These are phyloP conservation scores for Aspidiotus rigidus DNA, from an alignment of 2,888 invertebrate genomes.

Conservation along the genomic window DNA sequence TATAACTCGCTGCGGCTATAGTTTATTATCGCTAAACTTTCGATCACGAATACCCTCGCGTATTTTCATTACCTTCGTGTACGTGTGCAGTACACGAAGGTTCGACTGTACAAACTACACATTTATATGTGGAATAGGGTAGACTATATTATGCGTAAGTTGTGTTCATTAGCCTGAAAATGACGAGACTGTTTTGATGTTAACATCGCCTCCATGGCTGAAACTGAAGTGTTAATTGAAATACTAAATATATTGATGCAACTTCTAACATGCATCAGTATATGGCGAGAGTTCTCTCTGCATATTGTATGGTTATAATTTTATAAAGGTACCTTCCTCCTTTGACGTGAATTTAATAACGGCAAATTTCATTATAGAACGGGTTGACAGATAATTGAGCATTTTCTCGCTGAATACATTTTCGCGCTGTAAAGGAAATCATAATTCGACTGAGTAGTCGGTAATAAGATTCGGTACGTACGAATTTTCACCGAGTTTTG, in stretches of 20 bases:
- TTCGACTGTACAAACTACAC: too few species aligned
- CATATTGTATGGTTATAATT: background rate
- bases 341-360: conserved; percentile 4
- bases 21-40: too few species aligned
- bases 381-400: background rate
- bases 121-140: too few species aligned
- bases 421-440: too few species aligned
- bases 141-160: background rate
- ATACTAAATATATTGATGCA: conserved; percentile 23
- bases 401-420: too few species aligned
- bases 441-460: too few species aligned
- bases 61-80: too few species aligned
- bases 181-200: conserved; percentile 21
- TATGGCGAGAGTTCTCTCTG: background rate
- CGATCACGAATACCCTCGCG: too few species aligned
- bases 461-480: too few species aligned
- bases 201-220: conserved; percentile 23
- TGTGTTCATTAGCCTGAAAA: conserved; percentile 23
- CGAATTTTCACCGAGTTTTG: too few species aligned
- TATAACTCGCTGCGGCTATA: too few species aligned
- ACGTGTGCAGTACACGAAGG: too few species aligned
- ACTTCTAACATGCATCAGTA: conserved; percentile 1
- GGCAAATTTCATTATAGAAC: background rate
- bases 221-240: conserved; percentile 29
- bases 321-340: background rate